Base-by-base conservation (phyloP, 2,888 invertebrate species). In the Folsomia candida region DNA sequence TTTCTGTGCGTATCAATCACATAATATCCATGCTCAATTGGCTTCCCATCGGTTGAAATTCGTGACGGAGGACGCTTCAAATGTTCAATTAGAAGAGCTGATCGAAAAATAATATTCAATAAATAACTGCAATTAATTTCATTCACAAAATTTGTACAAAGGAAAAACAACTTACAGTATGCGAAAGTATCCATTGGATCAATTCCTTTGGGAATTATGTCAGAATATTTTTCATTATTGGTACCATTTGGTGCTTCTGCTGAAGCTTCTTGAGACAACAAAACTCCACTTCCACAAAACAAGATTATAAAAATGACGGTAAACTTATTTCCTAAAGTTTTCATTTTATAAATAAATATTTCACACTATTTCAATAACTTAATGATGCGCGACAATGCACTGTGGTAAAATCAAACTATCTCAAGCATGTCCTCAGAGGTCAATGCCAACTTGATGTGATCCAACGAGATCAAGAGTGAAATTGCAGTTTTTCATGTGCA, bases 61-160 rank as follows among this genome's bases (percentile, higher is more conserved):
- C 54, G 18, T 6, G 54, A 54, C n/a, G 54, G 54, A 22, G 54
- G 54, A 54, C 54, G 54, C 20, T 54, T 54, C 54, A 54, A 54
- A n/a, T 54, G 54, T n/a, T 54, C 54, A 4, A 54, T n/a, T 4
- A 54, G 54, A 54, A 54, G 18, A 6, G 54, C 54, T 54, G 18
- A 54, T 20, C 4, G 54, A 6, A 54, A 6, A 18, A 54, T 22
- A 54, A 14, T 54, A 54, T 54, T 54, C n/a, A 54, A 54, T n/a
- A 6, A 54, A 54, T 37, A 37, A n/a, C 9, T 47, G 9, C 18
- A 9, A 47, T 47, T 54, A 54, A 14, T 54, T 20, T 18, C 18
- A 54, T 20, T 54, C 18, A 14, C n/a, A 14, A 14, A 20, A 54
- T 54, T n/a, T n/a, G n/a, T n/a, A n/a, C n/a, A n/a, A n/a, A n/a